These are phyloP conservation scores for Luehdorfia chinensis DNA, from an alignment of 1,140 invertebrate species.

Conservation along the genomic window DNA sequence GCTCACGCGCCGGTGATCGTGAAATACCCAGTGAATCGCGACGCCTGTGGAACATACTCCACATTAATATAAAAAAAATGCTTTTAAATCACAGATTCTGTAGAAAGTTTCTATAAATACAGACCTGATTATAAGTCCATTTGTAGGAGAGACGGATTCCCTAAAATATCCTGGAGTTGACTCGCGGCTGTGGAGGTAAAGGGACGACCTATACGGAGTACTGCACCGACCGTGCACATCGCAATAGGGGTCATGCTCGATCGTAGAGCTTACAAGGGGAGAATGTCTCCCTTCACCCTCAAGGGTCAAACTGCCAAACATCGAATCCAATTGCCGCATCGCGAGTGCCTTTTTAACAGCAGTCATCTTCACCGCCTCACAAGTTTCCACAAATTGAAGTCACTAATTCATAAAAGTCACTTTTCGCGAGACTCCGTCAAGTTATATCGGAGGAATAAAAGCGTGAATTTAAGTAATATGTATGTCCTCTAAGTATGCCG, in stretches of 20 bases:
- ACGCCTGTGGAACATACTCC: conserved; percentile 54
- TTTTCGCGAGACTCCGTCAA: conserved; percentile 23
- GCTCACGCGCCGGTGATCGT: conserved; percentile 76
- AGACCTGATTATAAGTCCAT: conserved; percentile 67
- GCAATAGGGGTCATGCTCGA: conserved; percentile 80
- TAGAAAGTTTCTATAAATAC: conserved; percentile 18
- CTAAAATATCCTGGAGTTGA: conserved; percentile 76
- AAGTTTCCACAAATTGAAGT: conserved; percentile 17
- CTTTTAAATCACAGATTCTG: neutral
- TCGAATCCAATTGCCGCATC: conserved; percentile 83
- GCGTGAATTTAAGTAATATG: conserved; percentile 51
- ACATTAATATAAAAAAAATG: neutral
- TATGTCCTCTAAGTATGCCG: conserved; percentile 68
- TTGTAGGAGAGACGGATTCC: conserved; percentile 76
- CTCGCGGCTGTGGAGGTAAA: conserved; percentile 64
- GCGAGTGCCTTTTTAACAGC: conserved; percentile 80
- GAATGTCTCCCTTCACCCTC: conserved; percentile 69
- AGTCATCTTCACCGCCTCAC: conserved; percentile 53
- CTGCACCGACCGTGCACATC: conserved; percentile 83
- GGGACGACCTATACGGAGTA: conserved; percentile 64
- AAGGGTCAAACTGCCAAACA: conserved; percentile 82
- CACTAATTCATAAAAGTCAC: conserved; percentile 20
- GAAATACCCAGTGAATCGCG: conserved; percentile 79
- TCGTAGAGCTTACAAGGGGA: conserved; percentile 72
- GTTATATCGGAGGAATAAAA: conserved; percentile 5